These are phyloP conservation scores for Acestrorhynchus altus DNA, from an alignment of 2,797 vertebrate species.

Conservation along the genomic window DNA sequence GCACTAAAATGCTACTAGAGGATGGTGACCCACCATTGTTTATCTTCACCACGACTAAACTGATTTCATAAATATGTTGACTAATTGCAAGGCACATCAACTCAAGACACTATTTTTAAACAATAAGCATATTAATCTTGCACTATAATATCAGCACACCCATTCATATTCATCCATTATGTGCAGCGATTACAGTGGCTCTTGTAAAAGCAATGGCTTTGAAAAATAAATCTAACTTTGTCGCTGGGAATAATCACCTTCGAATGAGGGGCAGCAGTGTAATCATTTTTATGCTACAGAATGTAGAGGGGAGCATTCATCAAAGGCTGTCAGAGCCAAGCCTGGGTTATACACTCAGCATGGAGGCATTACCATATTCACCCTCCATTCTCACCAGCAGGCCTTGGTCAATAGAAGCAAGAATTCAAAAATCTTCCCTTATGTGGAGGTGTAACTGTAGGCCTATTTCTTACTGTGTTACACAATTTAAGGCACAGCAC, in stretches of 20 bases:
- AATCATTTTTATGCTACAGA: conserved; percentile 68
- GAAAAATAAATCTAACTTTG: conserved; percentile 66
- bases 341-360: conserved; percentile 65
- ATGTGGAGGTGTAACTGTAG: neutral
- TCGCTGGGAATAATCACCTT: conserved; percentile 64
- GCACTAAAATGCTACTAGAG: neutral
- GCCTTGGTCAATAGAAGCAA: neutral
- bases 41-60: neutral
- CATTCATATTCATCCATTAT: conserved; percentile 13
- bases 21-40: neutral
- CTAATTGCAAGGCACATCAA: conserved; percentile 27
- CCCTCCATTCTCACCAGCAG: conserved; percentile 10
- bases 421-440: conserved; percentile 1
- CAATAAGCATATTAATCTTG: conserved; percentile 11
- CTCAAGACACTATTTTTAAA: conserved; percentile 17
- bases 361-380: conserved; percentile 38
- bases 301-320: conserved; percentile 66
- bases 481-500: neutral
- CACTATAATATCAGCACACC: neutral
- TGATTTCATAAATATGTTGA: conserved; percentile 11
- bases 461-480: neutral
- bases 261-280: conserved; percentile 51
- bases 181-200: conserved; percentile 24
- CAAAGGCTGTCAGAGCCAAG: conserved; percentile 65
- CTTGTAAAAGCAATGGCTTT: conserved; percentile 28